Base-by-base conservation (phyloP, 2,888 invertebrate species). In the Thecophora atra region DNA sequence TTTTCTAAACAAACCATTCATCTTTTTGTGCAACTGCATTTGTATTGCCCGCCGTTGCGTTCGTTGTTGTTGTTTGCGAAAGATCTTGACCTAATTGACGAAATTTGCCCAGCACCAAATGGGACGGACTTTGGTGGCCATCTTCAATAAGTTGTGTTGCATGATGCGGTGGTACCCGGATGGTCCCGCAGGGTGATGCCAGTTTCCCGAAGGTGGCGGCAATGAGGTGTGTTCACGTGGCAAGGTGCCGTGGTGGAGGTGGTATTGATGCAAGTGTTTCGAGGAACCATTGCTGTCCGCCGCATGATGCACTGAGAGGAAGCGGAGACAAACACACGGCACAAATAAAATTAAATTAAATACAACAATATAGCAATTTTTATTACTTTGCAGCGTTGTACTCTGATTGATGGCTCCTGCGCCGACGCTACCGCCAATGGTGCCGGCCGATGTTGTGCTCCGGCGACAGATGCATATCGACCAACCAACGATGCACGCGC, bases 21-120 rank as follows among this genome's bases (percentile, higher is more conserved):
- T 95, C 95, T 88, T 95, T 95, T 89, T 94, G 91, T 88, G 90
- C 91, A 90, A 83, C 80, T 70, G 83, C 81, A 74, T 81, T 83
- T 72, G 83, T 80, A 77, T 82, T 82, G 66, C 82, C 58, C 42
- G 73, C 47, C 13, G 64, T 58, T 64, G 64, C 76, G 68, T 72
- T 78, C 72, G 76, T 78, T 74, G 81, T 78, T 77, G 90, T 91
- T 91, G 92, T 90, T 90, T 92, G 90, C 75, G 86, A 85, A 82
- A 86, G 83, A 85, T 87, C 87, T 82, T 86, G 87, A 86, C 87
- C 87, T 85, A 86, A 85, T 86, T 87, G 86, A 83, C 87, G 86
- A 90, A 91, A 92, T 91, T 94, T 93, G 92, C 94, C 93, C 93
- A 94, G 94, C 91, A 93, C 91, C 92, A 92, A 93, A 93, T 94